phyloP scores from a whole-genome alignment of 2,113 vertebrate genomes.

The Ia io region DNA sequence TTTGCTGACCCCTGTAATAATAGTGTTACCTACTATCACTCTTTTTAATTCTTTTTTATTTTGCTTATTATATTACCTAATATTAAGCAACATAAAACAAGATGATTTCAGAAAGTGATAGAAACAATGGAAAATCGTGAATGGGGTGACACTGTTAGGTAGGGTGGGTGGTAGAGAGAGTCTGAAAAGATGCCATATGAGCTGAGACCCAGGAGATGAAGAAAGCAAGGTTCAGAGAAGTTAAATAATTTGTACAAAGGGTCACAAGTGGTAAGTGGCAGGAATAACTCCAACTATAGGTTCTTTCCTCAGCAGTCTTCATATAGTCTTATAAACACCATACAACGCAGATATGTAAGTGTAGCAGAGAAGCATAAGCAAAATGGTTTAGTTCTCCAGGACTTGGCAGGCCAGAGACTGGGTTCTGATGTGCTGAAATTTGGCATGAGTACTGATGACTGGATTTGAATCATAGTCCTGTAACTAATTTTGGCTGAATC shows the following conservation, averaged over 20 bases:
- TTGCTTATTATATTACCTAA: not conserved
- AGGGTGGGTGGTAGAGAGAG: not conserved
- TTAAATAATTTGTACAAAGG: not conserved
- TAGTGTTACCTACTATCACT: not conserved
- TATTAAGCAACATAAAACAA: constrained; percentile 27
- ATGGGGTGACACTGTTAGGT: not conserved
- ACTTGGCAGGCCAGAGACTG: not conserved
- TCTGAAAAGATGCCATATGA: not conserved
- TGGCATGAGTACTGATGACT: constrained; percentile 58
- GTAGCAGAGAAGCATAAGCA: not conserved
- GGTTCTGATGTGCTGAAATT: constrained; percentile 54
- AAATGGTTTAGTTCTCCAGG: not conserved
- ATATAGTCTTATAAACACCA: not conserved
- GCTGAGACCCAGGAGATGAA: not conserved
- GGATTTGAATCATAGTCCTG: constrained; percentile 57
- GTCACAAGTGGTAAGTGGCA: not conserved
- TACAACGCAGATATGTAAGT: not conserved
- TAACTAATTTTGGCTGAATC: constrained; percentile 46
- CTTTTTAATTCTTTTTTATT: not conserved
- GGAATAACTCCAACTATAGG: not conserved
- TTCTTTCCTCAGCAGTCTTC: not conserved
- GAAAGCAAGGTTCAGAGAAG: not conserved
- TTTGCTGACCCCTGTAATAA: not conserved
- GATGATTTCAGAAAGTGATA: not conserved
- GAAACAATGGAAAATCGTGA: not conserved